Evolutionary conservation across 1,140 invertebrate genomes (phyloP).

Genomic region (Drosophila varians): DNA sequence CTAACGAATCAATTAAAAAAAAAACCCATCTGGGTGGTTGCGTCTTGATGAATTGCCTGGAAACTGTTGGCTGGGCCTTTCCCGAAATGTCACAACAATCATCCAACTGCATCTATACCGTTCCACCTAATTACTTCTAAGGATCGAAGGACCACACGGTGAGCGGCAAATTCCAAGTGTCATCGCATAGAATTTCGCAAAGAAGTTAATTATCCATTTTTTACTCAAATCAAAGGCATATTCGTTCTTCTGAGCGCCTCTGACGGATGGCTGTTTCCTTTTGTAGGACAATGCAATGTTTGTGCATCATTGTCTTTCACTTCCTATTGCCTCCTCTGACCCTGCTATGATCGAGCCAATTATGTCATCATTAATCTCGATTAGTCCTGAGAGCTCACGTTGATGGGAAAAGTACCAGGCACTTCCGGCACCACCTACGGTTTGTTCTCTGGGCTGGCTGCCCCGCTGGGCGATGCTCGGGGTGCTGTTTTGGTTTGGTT

Average conservation of each 20-base stretch:
- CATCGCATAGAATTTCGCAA: conserved; percentile 77
- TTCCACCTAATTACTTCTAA: conserved; percentile 56
- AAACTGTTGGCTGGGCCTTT: conserved; percentile 57
- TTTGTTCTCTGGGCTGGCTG: conserved; percentile 36
- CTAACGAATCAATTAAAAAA: conserved; percentile 38
- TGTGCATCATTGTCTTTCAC: conserved; percentile 58
- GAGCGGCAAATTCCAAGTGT: conserved; percentile 61
- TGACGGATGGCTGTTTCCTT: conserved; percentile 72
- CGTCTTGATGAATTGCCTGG: conserved; percentile 62
- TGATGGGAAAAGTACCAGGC: conserved; percentile 61
- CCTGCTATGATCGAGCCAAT: conserved; percentile 59
- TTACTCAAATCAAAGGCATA: conserved; percentile 36
- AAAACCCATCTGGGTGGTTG: conserved; percentile 53
- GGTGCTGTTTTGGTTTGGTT: conserved; percentile 52
- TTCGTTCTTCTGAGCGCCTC: conserved; percentile 42
- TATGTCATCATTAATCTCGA: conserved; percentile 81
- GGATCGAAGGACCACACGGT: conserved; percentile 58
- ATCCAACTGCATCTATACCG: conserved; percentile 34
- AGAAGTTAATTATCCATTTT: conserved; percentile 71
- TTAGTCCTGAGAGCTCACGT: conserved; percentile 57
- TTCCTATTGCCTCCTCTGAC: conserved; percentile 51
- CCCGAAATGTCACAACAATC: conserved; percentile 67
- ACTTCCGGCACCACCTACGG: conserved; percentile 80
- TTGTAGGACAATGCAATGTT: conserved; percentile 34
- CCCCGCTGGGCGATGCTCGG: conserved; percentile 51